Evolutionary conservation across 2,888 invertebrate genomes (phyloP), one percentile per base, ranked within the genome.

Genomic region (Cenopis cana): DNA sequence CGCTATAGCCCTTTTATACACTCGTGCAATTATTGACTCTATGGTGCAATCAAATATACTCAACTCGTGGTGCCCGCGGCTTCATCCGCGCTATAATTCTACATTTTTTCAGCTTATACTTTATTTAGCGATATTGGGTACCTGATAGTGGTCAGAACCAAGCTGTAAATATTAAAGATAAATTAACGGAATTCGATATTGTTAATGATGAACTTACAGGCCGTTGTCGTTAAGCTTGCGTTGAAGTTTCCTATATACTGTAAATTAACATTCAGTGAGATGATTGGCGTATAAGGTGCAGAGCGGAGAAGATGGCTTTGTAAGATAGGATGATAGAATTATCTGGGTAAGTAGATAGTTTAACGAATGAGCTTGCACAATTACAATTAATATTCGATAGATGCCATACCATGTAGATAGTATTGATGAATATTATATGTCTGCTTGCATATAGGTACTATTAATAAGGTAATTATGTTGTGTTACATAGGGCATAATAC

Each of bases 1-100:
- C 90, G 66, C 90, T 93, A 86, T 93, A 93, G 88, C 89, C 85
- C 79, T 86, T 81, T 72, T 78, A 75, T 74, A 57, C 33, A 76
- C 69, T 76, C 71, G 78, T 78, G 79, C 80, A 82, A 81, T 83
- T 84, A 85, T 77, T 79, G 81, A 88, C 85, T 86, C 80, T 84
- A 86, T 88, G 87, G 89, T 91, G 90, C 89, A 90, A 87, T 89
- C 90, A 86, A 72, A 73, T 78, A 76, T 76, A 78, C 75, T 72
- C 74, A 73, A 75, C 75, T 81, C 81, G 78, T 79, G 74, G 75
- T 71, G 65, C 55, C 66, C 64, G 71, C 67, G 71, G 67, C 61
- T 67, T 50, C n/a, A 10, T 8, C 67, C 67, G 71, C 71, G 49
- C 61, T 67, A n/a, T n/a, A 67, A 67, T 50, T 70, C 65, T 66